Conservation (phyloP, 2,797 vertebrate genomes). For the Anguilla marmorata region DNA sequence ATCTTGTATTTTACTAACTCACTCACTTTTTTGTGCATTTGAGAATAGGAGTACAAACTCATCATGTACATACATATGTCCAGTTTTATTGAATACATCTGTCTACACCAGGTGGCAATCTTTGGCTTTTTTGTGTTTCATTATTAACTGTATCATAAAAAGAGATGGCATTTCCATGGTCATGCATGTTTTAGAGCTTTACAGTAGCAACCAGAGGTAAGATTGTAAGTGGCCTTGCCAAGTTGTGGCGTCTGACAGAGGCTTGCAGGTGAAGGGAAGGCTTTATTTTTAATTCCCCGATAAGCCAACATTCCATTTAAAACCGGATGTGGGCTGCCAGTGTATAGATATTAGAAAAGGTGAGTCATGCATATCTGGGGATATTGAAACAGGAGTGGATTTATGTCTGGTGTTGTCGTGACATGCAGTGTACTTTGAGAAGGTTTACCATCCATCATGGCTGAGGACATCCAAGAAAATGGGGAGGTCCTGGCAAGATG, state of each 20-base stretch:
- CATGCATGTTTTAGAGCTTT: background rate
- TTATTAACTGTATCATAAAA: background rate
- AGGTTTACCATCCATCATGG: background rate
- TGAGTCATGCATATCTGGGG: background rate
- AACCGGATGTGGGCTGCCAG: background rate
- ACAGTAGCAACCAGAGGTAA: background rate
- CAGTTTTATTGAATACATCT: background rate
- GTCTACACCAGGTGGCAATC: constrained; percentile 25
- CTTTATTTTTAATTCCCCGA: background rate
- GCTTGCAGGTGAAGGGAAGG: background rate
- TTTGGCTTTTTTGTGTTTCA: background rate
- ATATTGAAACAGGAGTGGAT: background rate
- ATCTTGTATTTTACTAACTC: constrained; percentile 27
- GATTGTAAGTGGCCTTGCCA: background rate
- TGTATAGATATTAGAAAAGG: background rate
- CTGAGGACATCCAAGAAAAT: no score
- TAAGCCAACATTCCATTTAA: background rate
- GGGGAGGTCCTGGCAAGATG: background rate
- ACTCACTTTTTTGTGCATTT: background rate
- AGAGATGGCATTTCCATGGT: background rate
- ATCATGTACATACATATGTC: background rate
- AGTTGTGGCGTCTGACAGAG: background rate
- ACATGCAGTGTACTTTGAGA: background rate
- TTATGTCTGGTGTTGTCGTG: no score
- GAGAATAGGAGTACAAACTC: constrained; percentile 5